Conservation (phyloP, 2,888 invertebrate genomes). For the Callyntrura guangdongensis region DNA sequence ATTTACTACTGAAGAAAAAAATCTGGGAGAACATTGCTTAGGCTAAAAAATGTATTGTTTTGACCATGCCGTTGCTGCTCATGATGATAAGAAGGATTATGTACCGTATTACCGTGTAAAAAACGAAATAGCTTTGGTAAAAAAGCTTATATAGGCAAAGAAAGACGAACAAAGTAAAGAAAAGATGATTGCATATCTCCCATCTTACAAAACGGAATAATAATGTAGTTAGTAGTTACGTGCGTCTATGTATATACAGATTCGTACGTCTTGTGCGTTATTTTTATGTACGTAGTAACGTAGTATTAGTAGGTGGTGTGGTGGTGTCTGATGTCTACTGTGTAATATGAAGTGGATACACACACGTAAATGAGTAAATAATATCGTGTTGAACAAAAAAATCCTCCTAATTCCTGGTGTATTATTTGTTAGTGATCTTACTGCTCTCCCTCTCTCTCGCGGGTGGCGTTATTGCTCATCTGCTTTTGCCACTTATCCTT, state of each 20-base stretch:
- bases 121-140: background rate
- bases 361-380: background rate
- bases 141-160: too few relatives aligned
- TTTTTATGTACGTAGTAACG: too few relatives aligned
- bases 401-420: constrained; percentile 3
- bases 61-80: background rate
- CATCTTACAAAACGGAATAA: background rate
- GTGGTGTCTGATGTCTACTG: background rate
- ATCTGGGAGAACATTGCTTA: background rate
- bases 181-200: background rate
- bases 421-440: background rate
- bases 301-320: too few relatives aligned
- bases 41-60: background rate
- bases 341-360: background rate
- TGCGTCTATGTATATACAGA: background rate
- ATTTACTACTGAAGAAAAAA: background rate
- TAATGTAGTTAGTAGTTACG: background rate
- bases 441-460: background rate
- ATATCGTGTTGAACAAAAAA: constrained; percentile 12
- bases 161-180: background rate
- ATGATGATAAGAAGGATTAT: background rate
- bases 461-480: background rate
- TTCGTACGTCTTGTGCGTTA: background rate
- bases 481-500: background rate
- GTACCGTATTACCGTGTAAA: background rate